Percentiles rank a stretch among this genome's conserved stretches.
phyloP scores from a whole-genome alignment of 2,888 invertebrate genomes.

The Lutraria lutraria region DNA sequence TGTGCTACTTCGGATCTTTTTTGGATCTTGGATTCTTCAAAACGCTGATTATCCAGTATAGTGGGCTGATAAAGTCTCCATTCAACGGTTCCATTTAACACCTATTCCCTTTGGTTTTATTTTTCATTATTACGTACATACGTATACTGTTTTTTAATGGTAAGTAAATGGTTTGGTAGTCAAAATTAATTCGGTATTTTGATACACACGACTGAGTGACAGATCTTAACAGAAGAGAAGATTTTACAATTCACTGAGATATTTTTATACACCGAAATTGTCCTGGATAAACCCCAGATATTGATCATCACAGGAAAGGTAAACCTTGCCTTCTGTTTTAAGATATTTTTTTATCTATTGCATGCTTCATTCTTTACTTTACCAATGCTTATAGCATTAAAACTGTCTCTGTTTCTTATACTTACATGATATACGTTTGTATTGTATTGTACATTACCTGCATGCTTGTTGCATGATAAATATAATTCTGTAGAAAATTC shows the following conservation, averaged over 20 bases:
- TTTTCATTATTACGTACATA: no score
- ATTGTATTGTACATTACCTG: background rate
- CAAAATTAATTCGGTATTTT: no score
- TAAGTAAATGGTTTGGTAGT: no score
- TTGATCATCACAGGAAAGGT: background rate
- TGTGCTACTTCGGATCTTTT: no score
- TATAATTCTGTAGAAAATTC: background rate
- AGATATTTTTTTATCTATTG: background rate
- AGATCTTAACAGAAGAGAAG: background rate
- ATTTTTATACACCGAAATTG: background rate
- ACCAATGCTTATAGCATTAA: background rate
- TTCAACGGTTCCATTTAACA: no score
- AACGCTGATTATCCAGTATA: no score
- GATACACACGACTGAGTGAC: background rate
- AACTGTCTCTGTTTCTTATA: no score
- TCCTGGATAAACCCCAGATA: background rate
- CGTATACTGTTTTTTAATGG: no score
- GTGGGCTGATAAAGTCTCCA: no score
- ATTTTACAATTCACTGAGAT: background rate
- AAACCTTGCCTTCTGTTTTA: background rate
- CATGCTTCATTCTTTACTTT: background rate
- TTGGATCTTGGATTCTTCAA: no score
- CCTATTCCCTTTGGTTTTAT: no score
- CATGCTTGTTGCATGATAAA: background rate
- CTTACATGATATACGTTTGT: no score